Percentiles rank a stretch among this genome's conserved stretches.
Conservation (phyloP, 1,140 invertebrate genomes). For the Asobara japonica region DNA sequence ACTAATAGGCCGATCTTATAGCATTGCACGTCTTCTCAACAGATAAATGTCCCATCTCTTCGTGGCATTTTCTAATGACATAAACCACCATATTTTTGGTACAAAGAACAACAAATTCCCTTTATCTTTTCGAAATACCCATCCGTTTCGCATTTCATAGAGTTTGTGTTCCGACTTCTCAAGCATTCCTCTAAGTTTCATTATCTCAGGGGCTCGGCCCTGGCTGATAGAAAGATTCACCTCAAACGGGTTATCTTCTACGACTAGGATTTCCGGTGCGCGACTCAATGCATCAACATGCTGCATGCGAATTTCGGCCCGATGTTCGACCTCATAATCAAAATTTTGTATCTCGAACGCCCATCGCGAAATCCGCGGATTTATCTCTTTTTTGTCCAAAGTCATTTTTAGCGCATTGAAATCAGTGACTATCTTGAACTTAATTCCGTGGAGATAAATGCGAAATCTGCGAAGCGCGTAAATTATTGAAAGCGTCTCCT, state of each 20-base stretch:
- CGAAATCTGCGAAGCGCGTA: not conserved
- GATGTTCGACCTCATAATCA: not conserved
- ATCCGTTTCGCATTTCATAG: slow-evolving; percentile 39
- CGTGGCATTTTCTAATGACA: slow-evolving; percentile 39
- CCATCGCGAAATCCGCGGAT: not conserved
- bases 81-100: slow-evolving; percentile 37
- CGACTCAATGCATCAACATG: not conserved
- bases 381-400: not conserved
- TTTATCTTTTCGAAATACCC: slow-evolving; percentile 36
- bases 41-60: slow-evolving; percentile 39
- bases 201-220: slow-evolving; percentile 31
- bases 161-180: slow-evolving; percentile 15
- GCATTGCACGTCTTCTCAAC: slow-evolving; percentile 35
- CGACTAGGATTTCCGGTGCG: slow-evolving; percentile 37
- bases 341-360: not conserved
- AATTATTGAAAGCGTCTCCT: not conserved
- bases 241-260: not conserved
- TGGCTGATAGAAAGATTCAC: slow-evolving; percentile 34
- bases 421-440: not conserved
- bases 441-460: not conserved
- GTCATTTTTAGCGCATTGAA: not conserved
- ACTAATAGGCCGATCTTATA: slow-evolving; percentile 36
- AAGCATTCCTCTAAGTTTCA: slow-evolving; percentile 17
- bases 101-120: slow-evolving; percentile 40
- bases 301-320: not conserved